Conservation (phyloP, 2,797 vertebrate genomes). For the Falco columbarius region DNA sequence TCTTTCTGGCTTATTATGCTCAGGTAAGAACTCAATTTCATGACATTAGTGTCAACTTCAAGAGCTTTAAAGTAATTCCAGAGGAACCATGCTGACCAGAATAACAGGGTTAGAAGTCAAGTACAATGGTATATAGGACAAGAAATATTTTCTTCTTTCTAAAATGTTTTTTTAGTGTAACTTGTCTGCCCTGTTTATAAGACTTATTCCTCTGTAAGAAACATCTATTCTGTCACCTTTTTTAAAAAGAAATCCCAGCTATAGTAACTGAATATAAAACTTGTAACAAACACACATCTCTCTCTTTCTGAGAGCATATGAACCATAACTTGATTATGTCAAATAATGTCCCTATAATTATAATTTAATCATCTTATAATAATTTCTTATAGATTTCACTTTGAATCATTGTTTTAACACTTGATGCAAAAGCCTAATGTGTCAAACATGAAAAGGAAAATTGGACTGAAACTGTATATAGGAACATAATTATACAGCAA, state of each 20-base stretch:
- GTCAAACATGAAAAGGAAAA: not conserved
- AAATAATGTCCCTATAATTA: not conserved
- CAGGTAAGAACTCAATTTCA: not conserved
- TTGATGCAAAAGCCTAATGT: not conserved
- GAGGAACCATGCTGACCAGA: not conserved
- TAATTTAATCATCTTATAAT: not conserved
- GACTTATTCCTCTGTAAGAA: not conserved
- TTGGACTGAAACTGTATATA: not conserved
- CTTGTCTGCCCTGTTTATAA: not conserved
- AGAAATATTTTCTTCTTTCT: not conserved
- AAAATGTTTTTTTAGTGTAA: not conserved
- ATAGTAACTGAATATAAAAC: not conserved
- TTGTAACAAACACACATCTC: not conserved
- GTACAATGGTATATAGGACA: not conserved
- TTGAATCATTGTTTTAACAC: not conserved
- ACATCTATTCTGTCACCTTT: not conserved
- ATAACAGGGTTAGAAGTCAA: not conserved
- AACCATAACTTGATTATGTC: not conserved
- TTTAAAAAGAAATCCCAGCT: not conserved
- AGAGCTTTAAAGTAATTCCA: not conserved
- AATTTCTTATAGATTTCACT: not conserved
- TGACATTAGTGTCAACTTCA: not conserved
- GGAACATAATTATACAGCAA: constrained; percentile 24
- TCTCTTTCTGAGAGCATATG: not conserved
- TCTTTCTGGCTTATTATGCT: not conserved